phyloP scores from a whole-genome alignment of 2,888 invertebrate genomes.

The Pollenia angustigena region DNA sequence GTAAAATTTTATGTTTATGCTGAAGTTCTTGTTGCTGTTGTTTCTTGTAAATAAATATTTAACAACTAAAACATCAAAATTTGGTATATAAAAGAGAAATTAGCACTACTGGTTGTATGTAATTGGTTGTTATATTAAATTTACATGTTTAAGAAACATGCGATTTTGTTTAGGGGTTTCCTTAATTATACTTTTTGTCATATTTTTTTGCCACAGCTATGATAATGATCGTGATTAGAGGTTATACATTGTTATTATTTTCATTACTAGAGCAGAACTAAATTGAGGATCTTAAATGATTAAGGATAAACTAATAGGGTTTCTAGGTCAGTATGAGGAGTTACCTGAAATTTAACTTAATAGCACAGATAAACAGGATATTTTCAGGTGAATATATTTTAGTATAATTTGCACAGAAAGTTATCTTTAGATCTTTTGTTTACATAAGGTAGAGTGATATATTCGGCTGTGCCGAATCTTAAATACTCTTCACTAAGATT shows the following conservation, averaged over 20 bases:
- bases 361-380: too few relatives aligned
- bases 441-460: too few relatives aligned
- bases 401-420: too few relatives aligned
- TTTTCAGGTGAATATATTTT: too few relatives aligned
- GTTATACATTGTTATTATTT: slow-evolving; percentile 13
- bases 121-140: slow-evolving; percentile 46
- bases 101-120: slow-evolving; percentile 13
- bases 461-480: too few relatives aligned
- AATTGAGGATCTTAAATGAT: slow-evolving; percentile 27
- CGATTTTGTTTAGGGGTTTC: slow-evolving; percentile 4
- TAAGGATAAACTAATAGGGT: too few relatives aligned
- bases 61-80: slow-evolving; percentile 33
- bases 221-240: slow-evolving; percentile 4
- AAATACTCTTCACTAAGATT: too few relatives aligned
- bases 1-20: slow-evolving; percentile 48
- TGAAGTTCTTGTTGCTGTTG: slow-evolving; percentile 15
- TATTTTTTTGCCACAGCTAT: slow-evolving; percentile 14
- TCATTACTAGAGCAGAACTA: slow-evolving; percentile 30
- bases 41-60: slow-evolving; percentile 65
- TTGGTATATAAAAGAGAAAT: slow-evolving; percentile 20
- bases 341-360: too few relatives aligned
- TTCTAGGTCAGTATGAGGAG: too few relatives aligned
- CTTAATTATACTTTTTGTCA: slow-evolving; percentile 26
- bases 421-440: too few relatives aligned
- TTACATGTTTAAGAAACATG: slow-evolving; percentile 17